A percentile compares a stretch with the other conserved stretches of the same genome.
phyloP scores from a whole-genome alignment of 1,140 invertebrate species.

The Meloidogyne exigua region DNA sequence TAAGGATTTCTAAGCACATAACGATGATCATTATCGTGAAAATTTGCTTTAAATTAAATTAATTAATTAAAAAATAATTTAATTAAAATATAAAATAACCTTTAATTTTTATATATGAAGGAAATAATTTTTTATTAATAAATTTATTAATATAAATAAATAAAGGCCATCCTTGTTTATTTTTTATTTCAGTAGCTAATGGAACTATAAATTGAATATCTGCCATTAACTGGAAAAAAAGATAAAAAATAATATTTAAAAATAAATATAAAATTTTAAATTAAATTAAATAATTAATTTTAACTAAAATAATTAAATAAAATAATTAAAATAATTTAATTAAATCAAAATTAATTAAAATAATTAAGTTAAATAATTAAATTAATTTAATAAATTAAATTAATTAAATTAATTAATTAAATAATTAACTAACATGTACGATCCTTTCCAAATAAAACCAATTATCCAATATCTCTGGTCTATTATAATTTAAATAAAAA shows the following conservation, averaged over 20 bases:
- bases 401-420: too few relatives aligned
- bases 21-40: constrained; percentile 24
- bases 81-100: too few relatives aligned
- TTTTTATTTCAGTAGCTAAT: constrained; percentile 25
- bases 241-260: background rate
- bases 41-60: constrained; percentile 15
- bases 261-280: constrained; percentile 12
- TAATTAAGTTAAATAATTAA: too few relatives aligned
- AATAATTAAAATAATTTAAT: too few relatives aligned
- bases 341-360: too few relatives aligned
- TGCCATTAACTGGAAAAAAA: constrained; percentile 17
- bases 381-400: too few relatives aligned
- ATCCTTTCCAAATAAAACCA: constrained; percentile 16
- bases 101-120: constrained; percentile 15
- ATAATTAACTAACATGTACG: background rate
- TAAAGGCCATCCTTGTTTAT: constrained; percentile 32
- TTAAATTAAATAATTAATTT: background rate
- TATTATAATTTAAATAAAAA: constrained; percentile 28
- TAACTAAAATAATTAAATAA: too few relatives aligned
- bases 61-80: background rate
- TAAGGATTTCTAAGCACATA: constrained; percentile 23
- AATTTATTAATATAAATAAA: constrained; percentile 31
- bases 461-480: constrained; percentile 18
- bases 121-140: constrained; percentile 25
- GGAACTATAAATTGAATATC: constrained; percentile 38